These are phyloP conservation scores for Colostygia pectinataria DNA, from an alignment of 2,888 invertebrate genomes.

Conservation along the genomic window DNA sequence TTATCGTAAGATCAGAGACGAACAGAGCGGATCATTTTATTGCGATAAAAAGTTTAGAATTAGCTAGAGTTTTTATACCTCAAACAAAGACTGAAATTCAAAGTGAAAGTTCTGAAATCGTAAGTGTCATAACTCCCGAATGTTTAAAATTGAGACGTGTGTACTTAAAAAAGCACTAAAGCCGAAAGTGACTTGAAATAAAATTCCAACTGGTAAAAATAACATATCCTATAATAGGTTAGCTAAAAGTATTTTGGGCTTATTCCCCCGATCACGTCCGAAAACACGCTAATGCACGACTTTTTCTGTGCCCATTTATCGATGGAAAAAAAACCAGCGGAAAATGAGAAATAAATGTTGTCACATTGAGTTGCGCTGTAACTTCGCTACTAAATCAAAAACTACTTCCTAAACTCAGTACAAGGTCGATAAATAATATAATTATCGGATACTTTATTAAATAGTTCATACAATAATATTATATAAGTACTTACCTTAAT, in stretches of 20 bases:
- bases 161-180: neutral
- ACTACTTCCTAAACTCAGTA: constrained; percentile 42
- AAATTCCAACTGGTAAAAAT: neutral
- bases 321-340: constrained; percentile 53
- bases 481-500: too few relatives aligned
- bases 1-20: too few relatives aligned
- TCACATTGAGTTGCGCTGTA: constrained; percentile 55
- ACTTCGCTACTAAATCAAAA: constrained; percentile 64
- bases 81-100: too few relatives aligned
- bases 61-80: too few relatives aligned
- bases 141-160: neutral
- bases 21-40: too few relatives aligned
- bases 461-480: too few relatives aligned
- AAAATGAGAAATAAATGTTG: constrained; percentile 62
- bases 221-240: constrained; percentile 30
- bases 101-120: too few relatives aligned
- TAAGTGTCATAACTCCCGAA: too few relatives aligned
- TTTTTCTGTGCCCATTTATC: constrained; percentile 57
- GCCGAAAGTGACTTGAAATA: neutral
- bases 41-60: too few relatives aligned
- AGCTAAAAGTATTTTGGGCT: constrained; percentile 41
- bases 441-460: neutral
- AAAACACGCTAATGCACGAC: constrained; percentile 53
- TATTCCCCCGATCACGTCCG: constrained; percentile 56
- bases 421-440: neutral